Conservation (phyloP, 2,797 vertebrate species). For the Eulemur coronatus region DNA sequence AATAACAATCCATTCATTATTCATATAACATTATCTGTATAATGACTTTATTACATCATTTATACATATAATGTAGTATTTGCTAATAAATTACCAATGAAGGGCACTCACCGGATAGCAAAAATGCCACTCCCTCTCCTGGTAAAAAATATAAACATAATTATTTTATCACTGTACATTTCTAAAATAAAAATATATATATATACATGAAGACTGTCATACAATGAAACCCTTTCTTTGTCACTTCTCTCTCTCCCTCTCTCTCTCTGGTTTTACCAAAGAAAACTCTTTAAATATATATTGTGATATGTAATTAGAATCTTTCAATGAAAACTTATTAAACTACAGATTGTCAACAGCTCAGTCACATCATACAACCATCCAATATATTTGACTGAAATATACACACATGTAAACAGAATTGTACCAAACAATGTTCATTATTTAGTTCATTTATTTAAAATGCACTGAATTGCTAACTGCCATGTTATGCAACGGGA, state of each 20-base stretch:
- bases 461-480: background rate
- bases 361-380: background rate
- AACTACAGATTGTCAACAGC: background rate
- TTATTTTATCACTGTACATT: background rate
- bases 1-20: slow-evolving; percentile 3
- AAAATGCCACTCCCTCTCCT: background rate
- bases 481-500: background rate
- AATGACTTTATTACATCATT: background rate
- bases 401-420: background rate
- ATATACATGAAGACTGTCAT: background rate
- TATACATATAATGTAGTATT: background rate
- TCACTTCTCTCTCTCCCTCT: background rate
- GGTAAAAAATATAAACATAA: background rate
- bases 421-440: background rate
- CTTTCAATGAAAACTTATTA: background rate
- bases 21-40: background rate
- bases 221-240: background rate
- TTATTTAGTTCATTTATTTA: slow-evolving; percentile 9
- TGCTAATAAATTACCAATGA: background rate
- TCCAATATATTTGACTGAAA: background rate
- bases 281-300: background rate
- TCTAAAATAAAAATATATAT: background rate
- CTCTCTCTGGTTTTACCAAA: background rate
- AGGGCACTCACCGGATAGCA: background rate
- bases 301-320: background rate